Evolutionary conservation across 1,140 invertebrate genomes (phyloP), one percentile per base, ranked within the genome.

Genomic region (Microplitis mediator): DNA sequence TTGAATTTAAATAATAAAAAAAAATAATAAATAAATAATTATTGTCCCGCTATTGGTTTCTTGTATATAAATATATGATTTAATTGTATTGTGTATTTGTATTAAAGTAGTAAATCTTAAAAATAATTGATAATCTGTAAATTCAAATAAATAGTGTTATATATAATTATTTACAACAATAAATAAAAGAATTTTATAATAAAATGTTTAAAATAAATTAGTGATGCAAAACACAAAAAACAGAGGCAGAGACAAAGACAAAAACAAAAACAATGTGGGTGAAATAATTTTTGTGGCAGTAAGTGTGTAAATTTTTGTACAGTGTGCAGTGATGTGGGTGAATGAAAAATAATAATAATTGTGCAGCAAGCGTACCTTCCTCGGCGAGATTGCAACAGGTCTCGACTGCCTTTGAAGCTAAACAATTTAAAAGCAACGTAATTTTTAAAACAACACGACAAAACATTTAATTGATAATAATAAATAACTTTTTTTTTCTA

Each of bases 371-470:
- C 69, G 52, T 83, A 83, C 80, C 80, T 82, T 79, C 71, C 75
- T 75, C 75, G 75, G 62, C 74, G 75, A 16, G 75, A 73, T 70
- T 83, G 81, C 23, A 74, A 74, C n/a, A 81, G 75, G 61, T 82
- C 79, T 71, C 78, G 78, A 74, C 79, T 81, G 76, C 80, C 79
- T 73, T 81, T 82, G 78, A 82, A 80, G 64, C 80, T 82, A 75
- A 54, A 75, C 54, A 75, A 76, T 75, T 13, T 35, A 14, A 75
- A 73, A 71, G 63, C 65, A 76, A 77, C 56, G 54, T 72, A 3
- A 69, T 56, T 65, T 32, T 35, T 69, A 69, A 69, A 62, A 72
- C 54, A 60, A 8, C 39, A 45, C 39, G 39, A 9, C 6, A 72
- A 69, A 63, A 34, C 51, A 32, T 32, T 66, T 5, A 45, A 6